A percentile compares a stretch with the other conserved stretches of the same genome.
phyloP scores from a whole-genome alignment of 2,888 invertebrate species.

The Polydrusus tereticollis region DNA sequence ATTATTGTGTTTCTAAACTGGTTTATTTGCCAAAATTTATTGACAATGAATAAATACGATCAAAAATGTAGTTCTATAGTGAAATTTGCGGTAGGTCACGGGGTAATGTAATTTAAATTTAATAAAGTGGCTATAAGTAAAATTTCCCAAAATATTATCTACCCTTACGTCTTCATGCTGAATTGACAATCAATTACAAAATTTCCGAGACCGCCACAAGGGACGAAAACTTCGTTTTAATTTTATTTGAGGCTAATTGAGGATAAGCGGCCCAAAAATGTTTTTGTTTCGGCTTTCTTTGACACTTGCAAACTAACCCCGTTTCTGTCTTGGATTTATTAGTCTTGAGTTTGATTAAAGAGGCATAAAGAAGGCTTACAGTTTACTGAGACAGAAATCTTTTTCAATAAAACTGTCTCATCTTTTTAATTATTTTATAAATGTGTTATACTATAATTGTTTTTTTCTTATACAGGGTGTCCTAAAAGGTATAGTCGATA shows the following conservation, averaged over 20 bases:
- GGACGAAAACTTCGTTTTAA: constrained; percentile 30
- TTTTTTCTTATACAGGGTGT: no score
- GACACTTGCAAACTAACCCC: constrained; percentile 23
- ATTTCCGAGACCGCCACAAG: not conserved
- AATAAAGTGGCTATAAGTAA: no score
- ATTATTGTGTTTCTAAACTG: no score
- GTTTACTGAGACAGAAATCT: not conserved
- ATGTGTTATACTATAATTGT: no score
- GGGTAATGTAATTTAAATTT: no score
- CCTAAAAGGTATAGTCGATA: no score
- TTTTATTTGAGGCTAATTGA: constrained; percentile 34
- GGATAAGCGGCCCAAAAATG: constrained; percentile 29
- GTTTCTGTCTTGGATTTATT: constrained; percentile 24
- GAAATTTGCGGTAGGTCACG: no score
- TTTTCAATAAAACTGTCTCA: not conserved
- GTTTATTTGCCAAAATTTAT: no score
- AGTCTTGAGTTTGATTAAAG: constrained; percentile 2
- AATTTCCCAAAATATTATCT: not conserved
- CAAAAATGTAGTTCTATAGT: no score
- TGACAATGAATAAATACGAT: no score
- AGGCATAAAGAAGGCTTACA: not conserved
- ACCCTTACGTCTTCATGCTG: not conserved
- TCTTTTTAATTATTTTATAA: no score
- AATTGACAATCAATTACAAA: not conserved
- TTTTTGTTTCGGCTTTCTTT: constrained; percentile 31